Evolutionary conservation across 2,797 vertebrate genomes (phyloP).

Genomic region (Tokudaia muenninki): DNA sequence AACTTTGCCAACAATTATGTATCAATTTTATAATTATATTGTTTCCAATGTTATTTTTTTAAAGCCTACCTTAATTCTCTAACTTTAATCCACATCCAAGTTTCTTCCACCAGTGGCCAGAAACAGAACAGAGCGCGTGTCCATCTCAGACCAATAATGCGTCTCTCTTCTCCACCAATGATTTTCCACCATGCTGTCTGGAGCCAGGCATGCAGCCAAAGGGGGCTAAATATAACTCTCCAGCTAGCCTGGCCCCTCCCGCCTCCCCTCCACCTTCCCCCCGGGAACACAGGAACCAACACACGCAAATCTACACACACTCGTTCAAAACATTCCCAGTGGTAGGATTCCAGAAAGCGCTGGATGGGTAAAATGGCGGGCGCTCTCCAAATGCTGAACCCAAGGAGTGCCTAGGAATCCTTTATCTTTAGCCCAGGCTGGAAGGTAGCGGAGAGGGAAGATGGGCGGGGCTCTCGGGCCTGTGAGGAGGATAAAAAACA

Average conservation of each 20-base stretch:
- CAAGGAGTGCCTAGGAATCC: not conserved
- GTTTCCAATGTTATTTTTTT: constrained; percentile 16
- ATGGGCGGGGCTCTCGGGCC: not conserved
- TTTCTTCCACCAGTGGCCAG: constrained; percentile 54
- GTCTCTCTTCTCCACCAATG: not conserved
- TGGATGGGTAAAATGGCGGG: constrained; percentile 24
- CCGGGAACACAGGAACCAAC: constrained; percentile 8
- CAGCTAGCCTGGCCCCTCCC: constrained; percentile 32
- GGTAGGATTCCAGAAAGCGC: constrained; percentile 14
- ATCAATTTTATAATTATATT: not conserved
- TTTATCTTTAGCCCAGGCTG: not conserved
- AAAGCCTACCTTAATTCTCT: constrained; percentile 38
- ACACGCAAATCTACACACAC: not conserved
- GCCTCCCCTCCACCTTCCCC: not conserved
- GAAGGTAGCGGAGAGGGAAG: not conserved
- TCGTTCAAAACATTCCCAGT: not conserved
- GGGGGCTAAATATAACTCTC: constrained; percentile 59
- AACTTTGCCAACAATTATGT: constrained; percentile 57
- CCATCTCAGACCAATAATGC: not conserved
- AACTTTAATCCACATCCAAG: constrained; percentile 47
- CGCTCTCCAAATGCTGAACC: constrained; percentile 83
- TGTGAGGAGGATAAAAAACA: constrained; percentile 34
- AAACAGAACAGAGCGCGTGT: constrained; percentile 43
- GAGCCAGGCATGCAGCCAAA: constrained; percentile 63
- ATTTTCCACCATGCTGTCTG: constrained; percentile 22